Percentiles rank a stretch among this genome's conserved stretches.
Conservation (phyloP, 2,113 vertebrate genomes). For the Athene noctua region DNA sequence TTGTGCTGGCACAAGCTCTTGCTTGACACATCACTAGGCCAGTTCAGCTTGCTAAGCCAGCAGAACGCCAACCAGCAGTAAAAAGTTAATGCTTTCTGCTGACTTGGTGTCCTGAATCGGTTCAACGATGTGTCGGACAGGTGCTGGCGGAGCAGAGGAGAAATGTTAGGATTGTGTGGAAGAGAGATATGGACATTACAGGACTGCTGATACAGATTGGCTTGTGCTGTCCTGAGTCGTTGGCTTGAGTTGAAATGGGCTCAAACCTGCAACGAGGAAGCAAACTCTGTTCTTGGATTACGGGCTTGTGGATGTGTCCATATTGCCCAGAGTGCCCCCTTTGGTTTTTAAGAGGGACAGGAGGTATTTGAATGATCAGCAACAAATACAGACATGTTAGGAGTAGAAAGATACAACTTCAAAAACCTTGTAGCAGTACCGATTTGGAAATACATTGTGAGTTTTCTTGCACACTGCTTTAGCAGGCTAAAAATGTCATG, state of each 20-base stretch:
- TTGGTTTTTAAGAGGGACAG: not conserved
- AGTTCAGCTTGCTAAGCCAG: not conserved
- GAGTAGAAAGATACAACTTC: not conserved
- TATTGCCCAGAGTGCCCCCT: not conserved
- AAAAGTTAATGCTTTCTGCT: not conserved
- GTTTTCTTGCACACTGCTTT: not conserved
- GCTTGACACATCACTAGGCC: not conserved
- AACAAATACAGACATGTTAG: not conserved
- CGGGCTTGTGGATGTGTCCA: not conserved
- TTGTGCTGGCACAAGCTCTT: not conserved
- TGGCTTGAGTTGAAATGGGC: not conserved
- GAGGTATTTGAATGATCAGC: not conserved
- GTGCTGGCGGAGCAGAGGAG: not conserved
- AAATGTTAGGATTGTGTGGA: not conserved
- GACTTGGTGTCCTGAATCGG: not conserved
- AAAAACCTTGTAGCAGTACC: not conserved
- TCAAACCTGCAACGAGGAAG: not conserved
- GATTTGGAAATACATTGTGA: not conserved
- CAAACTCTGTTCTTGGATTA: not conserved
- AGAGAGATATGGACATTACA: rapidly evolving
- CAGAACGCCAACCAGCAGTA: not conserved
- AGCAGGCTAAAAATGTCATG: not conserved
- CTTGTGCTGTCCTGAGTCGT: not conserved
- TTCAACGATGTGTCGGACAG: rapidly evolving
- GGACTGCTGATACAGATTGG: not conserved